These are phyloP conservation scores for Chymomyza amoena DNA, from an alignment of 2,888 invertebrate genomes.

Conservation along the genomic window DNA sequence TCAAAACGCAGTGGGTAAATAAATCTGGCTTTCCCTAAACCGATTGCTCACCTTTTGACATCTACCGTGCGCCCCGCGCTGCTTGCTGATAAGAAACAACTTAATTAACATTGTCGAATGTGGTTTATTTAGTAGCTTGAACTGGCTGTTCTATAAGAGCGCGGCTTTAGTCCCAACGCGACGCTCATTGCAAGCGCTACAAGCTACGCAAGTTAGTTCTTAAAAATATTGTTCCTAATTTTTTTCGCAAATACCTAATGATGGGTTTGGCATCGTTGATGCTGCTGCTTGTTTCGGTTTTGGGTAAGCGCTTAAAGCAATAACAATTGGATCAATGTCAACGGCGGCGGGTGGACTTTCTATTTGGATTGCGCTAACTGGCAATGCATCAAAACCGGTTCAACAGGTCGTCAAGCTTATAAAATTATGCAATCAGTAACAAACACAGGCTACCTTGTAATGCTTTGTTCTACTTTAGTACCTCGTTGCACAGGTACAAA, in stretches of 20 bases:
- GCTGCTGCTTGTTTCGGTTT: slow-evolving; percentile 26
- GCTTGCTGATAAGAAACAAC: not conserved
- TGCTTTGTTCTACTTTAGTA: no score
- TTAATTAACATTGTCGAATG: not conserved
- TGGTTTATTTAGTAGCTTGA: slow-evolving; percentile 12
- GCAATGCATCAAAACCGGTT: slow-evolving; percentile 26
- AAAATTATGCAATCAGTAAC: not conserved
- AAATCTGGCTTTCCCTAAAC: not conserved
- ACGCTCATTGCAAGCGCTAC: slow-evolving; percentile 29
- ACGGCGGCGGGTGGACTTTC: not conserved
- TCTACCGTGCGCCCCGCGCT: slow-evolving; percentile 3
- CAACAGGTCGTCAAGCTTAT: slow-evolving; percentile 22
- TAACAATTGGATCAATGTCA: not conserved
- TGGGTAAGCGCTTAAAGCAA: slow-evolving; percentile 25
- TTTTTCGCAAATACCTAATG: not conserved
- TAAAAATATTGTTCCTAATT: not conserved
- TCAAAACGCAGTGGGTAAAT: not conserved
- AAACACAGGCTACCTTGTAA: not conserved
- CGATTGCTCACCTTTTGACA: slow-evolving; percentile 34
- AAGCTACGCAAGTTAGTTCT: slow-evolving; percentile 5
- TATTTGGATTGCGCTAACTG: not conserved
- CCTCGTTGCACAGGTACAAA: no score
- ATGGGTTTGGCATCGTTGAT: slow-evolving; percentile 15
- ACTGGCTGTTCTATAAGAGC: slow-evolving; percentile 8
- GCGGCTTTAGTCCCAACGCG: slow-evolving; percentile 38